A percentile compares a stretch with the other conserved stretches of the same genome.
Conservation (phyloP, 2,797 vertebrate genomes). For the Pristis pectinata region DNA sequence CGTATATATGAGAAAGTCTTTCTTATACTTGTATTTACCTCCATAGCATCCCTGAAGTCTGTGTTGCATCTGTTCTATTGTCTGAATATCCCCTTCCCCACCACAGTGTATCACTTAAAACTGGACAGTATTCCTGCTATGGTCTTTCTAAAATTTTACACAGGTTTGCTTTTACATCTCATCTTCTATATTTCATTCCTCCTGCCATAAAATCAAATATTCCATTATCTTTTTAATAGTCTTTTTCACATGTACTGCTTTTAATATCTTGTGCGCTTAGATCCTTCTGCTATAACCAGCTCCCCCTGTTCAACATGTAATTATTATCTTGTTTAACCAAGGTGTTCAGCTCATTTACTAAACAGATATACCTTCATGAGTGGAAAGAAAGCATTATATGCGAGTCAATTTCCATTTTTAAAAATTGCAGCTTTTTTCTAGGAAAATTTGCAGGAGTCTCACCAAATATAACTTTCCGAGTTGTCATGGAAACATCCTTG, state of each 20-base stretch:
- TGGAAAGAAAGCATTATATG: not conserved
- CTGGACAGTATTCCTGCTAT: not conserved
- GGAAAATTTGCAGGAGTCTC: not conserved
- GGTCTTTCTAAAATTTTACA: not conserved
- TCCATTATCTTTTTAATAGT: not conserved
- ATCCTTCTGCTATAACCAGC: not conserved
- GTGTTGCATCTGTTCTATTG: not conserved
- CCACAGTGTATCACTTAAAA: not conserved
- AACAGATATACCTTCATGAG: not conserved
- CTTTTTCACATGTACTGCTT: not conserved
- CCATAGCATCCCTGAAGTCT: too few relatives aligned
- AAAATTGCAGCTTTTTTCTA: not conserved
- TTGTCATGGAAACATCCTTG: not conserved
- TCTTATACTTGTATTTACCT: too few relatives aligned
- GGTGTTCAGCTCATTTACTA: not conserved
- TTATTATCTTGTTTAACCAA: not conserved
- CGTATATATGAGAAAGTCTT: too few relatives aligned
- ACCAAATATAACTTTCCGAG: not conserved
- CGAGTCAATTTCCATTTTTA: not conserved
- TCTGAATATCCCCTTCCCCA: not conserved
- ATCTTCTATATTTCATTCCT: not conserved
- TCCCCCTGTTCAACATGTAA: not conserved
- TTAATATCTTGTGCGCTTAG: not conserved
- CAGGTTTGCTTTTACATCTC: not conserved
- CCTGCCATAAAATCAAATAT: not conserved